phyloP scores from a whole-genome alignment of 2,888 invertebrate genomes.

The Machimus atricapillus region DNA sequence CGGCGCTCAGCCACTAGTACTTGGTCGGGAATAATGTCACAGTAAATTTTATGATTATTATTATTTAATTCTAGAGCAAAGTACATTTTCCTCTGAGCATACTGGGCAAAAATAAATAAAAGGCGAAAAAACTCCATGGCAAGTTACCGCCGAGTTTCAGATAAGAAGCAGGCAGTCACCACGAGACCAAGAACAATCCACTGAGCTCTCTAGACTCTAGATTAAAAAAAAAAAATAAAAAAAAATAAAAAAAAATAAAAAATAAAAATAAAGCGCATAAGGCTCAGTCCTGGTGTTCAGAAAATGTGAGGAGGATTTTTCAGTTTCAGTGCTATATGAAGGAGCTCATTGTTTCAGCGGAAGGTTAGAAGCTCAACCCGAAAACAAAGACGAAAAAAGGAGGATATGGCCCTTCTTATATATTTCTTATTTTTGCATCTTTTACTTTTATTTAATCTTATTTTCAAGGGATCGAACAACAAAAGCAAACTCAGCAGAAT shows the following conservation, averaged over 20 bases:
- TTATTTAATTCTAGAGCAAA: conserved; percentile 44
- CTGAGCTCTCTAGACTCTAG: background rate
- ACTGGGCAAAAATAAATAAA: background rate
- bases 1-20: background rate
- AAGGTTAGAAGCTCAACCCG: conserved; percentile 35
- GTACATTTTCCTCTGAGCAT: conserved; percentile 24
- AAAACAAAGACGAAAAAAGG: conserved; percentile 20
- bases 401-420: background rate
- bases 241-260: too few relatives aligned
- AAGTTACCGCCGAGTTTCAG: background rate
- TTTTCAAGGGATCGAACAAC: background rate
- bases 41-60: conserved; percentile 41
- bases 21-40: conserved; percentile 29
- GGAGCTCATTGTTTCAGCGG: conserved; percentile 36
- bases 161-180: conserved; percentile 18
- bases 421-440: background rate
- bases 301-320: conserved; percentile 35
- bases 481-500: background rate
- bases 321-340: conserved; percentile 33
- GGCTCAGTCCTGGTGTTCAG: conserved; percentile 23
- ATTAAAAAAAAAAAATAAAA: too few relatives aligned
- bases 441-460: background rate
- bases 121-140: background rate
- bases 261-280: conserved; percentile 1
- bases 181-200: background rate